Percentiles rank a stretch among this genome's conserved stretches.
Conservation (phyloP, 2,888 invertebrate genomes). For the Deilephila porcellus region DNA sequence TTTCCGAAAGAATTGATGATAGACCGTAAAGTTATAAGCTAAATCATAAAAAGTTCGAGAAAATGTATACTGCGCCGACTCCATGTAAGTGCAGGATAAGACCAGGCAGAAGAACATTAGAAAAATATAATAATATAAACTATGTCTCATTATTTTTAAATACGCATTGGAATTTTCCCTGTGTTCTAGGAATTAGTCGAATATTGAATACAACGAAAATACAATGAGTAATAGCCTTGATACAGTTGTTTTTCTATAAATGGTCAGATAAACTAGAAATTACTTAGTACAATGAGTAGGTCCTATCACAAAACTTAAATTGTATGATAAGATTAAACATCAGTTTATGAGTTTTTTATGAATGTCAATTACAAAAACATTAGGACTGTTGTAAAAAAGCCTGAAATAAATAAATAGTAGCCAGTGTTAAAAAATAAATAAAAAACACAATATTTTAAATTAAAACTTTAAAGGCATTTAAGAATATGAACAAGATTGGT, state of each 20-base stretch:
- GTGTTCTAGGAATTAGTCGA: background rate
- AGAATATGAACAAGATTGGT: no score
- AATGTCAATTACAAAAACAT: slow-evolving; percentile 12
- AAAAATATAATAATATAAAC: no score
- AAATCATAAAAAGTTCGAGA: no score
- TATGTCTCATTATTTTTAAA: background rate
- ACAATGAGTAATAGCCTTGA: background rate
- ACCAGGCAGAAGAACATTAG: no score
- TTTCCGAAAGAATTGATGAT: no score
- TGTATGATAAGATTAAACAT: slow-evolving; percentile 42
- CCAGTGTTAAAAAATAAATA: no score
- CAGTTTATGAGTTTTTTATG: slow-evolving; percentile 33
- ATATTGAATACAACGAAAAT: background rate
- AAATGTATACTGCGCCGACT: no score
- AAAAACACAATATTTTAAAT: no score
- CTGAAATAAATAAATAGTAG: no score
- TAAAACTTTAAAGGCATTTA: no score
- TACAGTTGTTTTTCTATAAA: background rate
- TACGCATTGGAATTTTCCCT: background rate
- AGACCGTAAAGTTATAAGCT: no score
- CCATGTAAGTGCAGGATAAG: no score
- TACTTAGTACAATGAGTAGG: background rate
- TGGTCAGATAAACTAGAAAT: background rate
- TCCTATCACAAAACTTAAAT: slow-evolving; percentile 19
- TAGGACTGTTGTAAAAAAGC: background rate